Evolutionary conservation across 2,113 vertebrate genomes (phyloP), one percentile per base, ranked within the genome.

Genomic region (Petaurus breviceps): DNA sequence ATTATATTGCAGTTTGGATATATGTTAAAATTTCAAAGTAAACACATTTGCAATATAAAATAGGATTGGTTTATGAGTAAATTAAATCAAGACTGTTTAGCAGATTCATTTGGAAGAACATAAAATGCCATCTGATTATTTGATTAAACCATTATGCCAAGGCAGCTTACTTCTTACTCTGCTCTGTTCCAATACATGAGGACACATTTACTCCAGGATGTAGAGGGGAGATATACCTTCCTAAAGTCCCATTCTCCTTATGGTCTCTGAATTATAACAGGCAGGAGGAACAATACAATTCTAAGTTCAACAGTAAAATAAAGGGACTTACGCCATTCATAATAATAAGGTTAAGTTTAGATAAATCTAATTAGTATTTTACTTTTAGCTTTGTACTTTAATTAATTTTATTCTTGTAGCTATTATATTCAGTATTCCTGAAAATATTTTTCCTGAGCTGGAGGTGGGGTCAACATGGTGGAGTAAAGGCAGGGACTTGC

Each of bases 51-150:
- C 19, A 2, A 0, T 8, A 9, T 6, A 89, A 23, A 89, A 91
- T 95, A 95, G 93, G 54, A 53, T 94, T 51, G 54, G 0, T 94
- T 95, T 49, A 49, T 61, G 31, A 95, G 91, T 89, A 37, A 51
- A 26, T 49, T 53, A 89, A 51, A 61, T 37, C 94, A 97, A 92
- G 52, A 91, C 43, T 55, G 57, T 7, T 22, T 91, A 93, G 95
- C 10, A 9, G 22, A 12, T 51, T 94, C 50, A 53, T 46, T 91
- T 95, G 51, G 50, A 95, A 94, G 37, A 50, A 92, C 68, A 95
- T 96, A 93, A 90, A 94, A 91, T 84, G 12, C 19, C 43, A 57
- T 91, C 37, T 91, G 51, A 68, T 84, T 90, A 93, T 94, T 94
- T 12, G 92, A 11, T 16, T 5, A 51, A 91, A 92, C 37, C 37